Evolutionary conservation across 2,113 vertebrate species (phyloP).

Genomic region (Psittacula cyanocephala): DNA sequence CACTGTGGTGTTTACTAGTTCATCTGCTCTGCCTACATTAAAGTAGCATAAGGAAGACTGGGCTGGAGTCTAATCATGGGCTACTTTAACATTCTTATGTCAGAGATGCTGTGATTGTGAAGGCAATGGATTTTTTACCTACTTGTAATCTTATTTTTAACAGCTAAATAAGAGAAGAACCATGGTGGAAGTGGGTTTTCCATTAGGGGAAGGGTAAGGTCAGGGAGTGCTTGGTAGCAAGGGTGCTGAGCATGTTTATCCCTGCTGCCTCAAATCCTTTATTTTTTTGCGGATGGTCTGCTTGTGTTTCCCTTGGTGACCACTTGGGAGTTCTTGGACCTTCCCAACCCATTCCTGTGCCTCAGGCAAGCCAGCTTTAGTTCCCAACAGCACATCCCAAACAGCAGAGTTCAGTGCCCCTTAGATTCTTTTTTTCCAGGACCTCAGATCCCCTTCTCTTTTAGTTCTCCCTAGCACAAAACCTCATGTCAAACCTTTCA

Average conservation of each 20-base stretch:
- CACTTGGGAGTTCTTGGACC: fast-evolving
- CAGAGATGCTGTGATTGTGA: not conserved
- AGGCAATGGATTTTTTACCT: not conserved
- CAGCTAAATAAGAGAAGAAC: not conserved
- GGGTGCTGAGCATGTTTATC: not conserved
- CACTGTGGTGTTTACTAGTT: not conserved
- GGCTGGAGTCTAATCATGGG: not conserved
- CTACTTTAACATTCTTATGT: not conserved
- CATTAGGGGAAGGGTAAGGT: not conserved
- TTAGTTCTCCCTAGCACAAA: not conserved
- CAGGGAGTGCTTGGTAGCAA: not conserved
- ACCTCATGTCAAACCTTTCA: not conserved
- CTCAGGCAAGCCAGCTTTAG: not conserved
- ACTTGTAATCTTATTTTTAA: not conserved
- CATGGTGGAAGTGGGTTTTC: not conserved
- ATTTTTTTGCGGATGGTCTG: not conserved
- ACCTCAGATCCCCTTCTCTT: not conserved
- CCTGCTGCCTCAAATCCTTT: not conserved
- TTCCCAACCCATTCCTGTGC: not conserved
- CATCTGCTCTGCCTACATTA: not conserved
- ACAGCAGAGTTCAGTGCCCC: not conserved
- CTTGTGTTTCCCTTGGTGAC: not conserved
- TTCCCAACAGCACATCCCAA: not conserved
- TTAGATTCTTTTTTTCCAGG: not conserved
- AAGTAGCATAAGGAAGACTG: not conserved